A percentile compares a stretch with the other conserved stretches of the same genome.
These are phyloP conservation scores for Pristionchus maxplancki DNA, from an alignment of 2,888 invertebrate species.

Conservation along the genomic window DNA sequence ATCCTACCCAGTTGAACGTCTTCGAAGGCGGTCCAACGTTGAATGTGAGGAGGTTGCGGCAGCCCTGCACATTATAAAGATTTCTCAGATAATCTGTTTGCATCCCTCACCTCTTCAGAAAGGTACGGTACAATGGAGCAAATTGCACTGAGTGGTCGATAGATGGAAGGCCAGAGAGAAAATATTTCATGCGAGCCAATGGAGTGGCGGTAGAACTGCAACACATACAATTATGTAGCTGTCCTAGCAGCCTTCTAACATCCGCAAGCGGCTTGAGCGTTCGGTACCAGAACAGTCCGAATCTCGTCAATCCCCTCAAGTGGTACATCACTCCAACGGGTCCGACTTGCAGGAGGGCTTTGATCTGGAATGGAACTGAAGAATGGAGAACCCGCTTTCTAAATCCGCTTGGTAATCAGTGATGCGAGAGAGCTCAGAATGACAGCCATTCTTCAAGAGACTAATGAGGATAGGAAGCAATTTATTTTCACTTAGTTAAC, in stretches of 20 bases:
- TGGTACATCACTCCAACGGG: not conserved
- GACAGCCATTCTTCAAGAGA: no score
- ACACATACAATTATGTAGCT: not conserved
- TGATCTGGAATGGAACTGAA: not conserved
- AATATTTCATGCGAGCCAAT: not conserved
- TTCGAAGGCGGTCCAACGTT: not conserved
- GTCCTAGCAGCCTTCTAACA: no score
- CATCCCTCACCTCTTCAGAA: not conserved
- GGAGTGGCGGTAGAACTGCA: not conserved
- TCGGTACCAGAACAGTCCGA: not conserved
- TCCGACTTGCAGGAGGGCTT: not conserved
- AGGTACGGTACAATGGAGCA: not conserved
- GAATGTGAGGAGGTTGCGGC: not conserved
- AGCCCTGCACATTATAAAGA: not conserved
- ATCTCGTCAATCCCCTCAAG: not conserved
- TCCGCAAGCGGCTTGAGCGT: not conserved
- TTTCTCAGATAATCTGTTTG: no score
- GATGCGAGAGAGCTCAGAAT: no score
- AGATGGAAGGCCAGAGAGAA: not conserved
- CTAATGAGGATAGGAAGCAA: no score
- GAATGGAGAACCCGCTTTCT: no score
- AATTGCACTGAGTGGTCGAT: not conserved
- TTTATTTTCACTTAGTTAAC: no score
- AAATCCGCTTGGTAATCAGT: no score
- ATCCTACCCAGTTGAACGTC: not conserved